Percentiles rank a stretch among this genome's conserved stretches.
Conservation (phyloP, 2,113 vertebrate genomes). For the Zosterops pallidus region DNA sequence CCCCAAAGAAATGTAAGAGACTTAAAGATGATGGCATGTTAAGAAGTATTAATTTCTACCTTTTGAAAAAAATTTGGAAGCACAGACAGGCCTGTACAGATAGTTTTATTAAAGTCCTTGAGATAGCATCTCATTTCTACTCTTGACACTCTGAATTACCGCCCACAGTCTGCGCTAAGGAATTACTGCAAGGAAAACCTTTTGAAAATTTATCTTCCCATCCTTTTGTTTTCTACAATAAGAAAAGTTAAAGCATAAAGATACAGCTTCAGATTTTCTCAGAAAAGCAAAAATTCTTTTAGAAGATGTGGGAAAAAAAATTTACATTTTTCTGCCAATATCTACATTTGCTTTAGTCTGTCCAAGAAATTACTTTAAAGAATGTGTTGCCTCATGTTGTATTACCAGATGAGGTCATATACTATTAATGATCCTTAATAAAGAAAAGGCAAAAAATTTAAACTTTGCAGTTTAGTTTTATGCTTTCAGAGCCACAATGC, state of each 20-base stretch:
- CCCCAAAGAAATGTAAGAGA: neutral
- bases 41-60: neutral
- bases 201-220: neutral
- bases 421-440: neutral
- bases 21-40: neutral
- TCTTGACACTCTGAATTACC: neutral
- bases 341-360: neutral
- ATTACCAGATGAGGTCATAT: neutral
- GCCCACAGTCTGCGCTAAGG: neutral
- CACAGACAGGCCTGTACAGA: neutral
- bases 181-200: neutral
- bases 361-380: neutral
- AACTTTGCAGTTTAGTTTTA: neutral
- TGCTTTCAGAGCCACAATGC: neutral
- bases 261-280: neutral
- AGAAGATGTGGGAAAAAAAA: neutral
- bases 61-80: neutral
- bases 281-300: neutral
- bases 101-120: neutral
- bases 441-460: neutral
- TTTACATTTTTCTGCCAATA: neutral
- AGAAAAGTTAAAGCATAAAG: neutral
- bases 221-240: neutral
- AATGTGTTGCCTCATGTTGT: neutral
- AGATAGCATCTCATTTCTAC: neutral